Conservation (phyloP, 2,888 invertebrate species). For the Napeogenes inachia region DNA sequence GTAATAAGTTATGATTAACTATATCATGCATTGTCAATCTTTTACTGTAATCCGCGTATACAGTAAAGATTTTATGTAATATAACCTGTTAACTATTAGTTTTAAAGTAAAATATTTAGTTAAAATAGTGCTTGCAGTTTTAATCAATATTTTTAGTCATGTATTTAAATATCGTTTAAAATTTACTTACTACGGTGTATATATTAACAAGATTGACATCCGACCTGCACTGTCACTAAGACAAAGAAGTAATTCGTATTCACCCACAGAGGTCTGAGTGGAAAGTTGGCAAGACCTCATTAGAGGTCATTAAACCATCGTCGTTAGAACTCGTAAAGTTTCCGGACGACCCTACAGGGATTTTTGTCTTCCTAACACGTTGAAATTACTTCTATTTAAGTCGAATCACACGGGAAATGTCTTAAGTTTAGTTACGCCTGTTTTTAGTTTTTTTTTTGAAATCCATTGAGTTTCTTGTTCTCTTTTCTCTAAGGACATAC, state of each 20-base stretch:
- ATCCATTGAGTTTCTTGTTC: background rate
- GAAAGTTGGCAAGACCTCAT: conserved; percentile 49
- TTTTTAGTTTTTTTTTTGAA: too few species aligned
- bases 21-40: too few species aligned
- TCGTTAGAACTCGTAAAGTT: conserved; percentile 36
- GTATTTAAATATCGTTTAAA: too few species aligned
- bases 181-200: too few species aligned
- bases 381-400: conserved; percentile 10
- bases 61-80: too few species aligned
- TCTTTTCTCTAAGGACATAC: background rate
- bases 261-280: conserved; percentile 34
- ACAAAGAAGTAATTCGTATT: conserved; percentile 8
- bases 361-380: conserved; percentile 24
- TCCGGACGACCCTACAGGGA: conserved; percentile 33
- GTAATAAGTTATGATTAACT: too few species aligned
- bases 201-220: too few species aligned
- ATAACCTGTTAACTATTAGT: too few species aligned
- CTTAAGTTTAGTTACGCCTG: background rate
- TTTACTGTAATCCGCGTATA: too few species aligned
- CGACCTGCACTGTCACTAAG: background rate
- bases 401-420: background rate
- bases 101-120: too few species aligned
- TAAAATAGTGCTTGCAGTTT: too few species aligned
- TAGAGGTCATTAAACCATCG: conserved; percentile 55
- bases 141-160: too few species aligned